Evolutionary conservation across 2,888 invertebrate genomes (phyloP).

Genomic region (Athetis lepigone): DNA sequence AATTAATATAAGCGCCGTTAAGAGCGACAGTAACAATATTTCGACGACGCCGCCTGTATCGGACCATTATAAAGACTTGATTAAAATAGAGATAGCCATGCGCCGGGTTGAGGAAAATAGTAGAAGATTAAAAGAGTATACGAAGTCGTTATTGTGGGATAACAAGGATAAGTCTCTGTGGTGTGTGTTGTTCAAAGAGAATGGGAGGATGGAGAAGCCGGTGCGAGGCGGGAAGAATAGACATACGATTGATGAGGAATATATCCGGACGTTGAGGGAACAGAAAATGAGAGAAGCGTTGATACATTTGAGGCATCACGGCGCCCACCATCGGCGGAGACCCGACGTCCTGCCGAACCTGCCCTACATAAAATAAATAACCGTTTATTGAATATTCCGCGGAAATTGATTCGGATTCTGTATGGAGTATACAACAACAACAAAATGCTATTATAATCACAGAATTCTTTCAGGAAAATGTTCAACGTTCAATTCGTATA

Average conservation of each 20-base stretch:
- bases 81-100: conserved; percentile 90
- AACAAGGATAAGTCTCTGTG: conserved; percentile 89
- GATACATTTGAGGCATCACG: conserved; percentile 87
- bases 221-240: conserved; percentile 72
- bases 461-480: conserved; percentile 21
- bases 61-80: conserved; percentile 88
- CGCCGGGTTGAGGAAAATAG: conserved; percentile 89
- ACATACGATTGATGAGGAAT: conserved; percentile 80
- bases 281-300: conserved; percentile 85
- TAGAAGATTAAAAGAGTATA: conserved; percentile 87
- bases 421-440: conserved; percentile 16
- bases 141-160: conserved; percentile 88
- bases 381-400: conserved; percentile 49
- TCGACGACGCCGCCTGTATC: conserved; percentile 78
- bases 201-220: conserved; percentile 78
- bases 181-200: conserved; percentile 89
- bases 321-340: conserved; percentile 83
- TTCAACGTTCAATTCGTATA: conserved; percentile 23
- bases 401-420: conserved; percentile 58
- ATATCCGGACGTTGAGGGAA: conserved; percentile 82
- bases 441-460: conserved; percentile 24
- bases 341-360: conserved; percentile 80
- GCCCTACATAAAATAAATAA: conserved; percentile 83
- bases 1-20: conserved; percentile 88
- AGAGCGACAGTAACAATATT: conserved; percentile 78